Evolutionary conservation across 2,113 vertebrate species (phyloP), one percentile per base, ranked within the genome.

Genomic region (Seriola quinqueradiata): DNA sequence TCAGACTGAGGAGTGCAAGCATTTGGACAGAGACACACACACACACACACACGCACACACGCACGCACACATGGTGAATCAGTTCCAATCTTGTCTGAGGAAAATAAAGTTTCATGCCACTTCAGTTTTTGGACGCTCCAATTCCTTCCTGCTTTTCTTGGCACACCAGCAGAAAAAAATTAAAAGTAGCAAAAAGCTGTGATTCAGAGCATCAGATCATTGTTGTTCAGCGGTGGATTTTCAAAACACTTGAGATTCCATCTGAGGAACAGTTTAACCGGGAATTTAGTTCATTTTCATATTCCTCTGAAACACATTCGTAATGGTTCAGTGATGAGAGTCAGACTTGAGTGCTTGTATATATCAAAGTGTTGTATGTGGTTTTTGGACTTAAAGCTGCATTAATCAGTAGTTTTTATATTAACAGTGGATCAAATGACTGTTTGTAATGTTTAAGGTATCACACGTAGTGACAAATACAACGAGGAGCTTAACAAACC

Each of bases 121-220:
- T 76, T 82, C 58, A 50, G 60, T 80, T 83, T 86, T 82, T 80
- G 28, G 81, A 90, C 0, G 55, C 78, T 87, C 59, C 38, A 70
- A 4, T 69, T 87, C 78, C 52, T 83, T 85, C 59, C 71, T 81
- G 76, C 71, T 81, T 87, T 80, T 83, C 70, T 92, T 91, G 87
- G 84, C 89, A 86, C 3, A 0, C 42, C 36, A 17, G 8, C 0
- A 0, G 12, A 46, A 3, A 46, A 50, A 50, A 50, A 50, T 83
- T 81, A 64, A 79, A 79, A 70, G 11, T 28, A 44, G 46, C 44
- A 16, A 90, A 28, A 81, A 60, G 59, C 71, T 52, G 60, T 40
- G 71, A 87, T 70, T 70, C 64, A 77, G 60, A 25, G 4, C 74
- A 44, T 55, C 16, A 38, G 54, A 59, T 44, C 32, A 34, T 46